Conservation (phyloP, 23 tunicate species). For the Corella eumyota region DNA sequence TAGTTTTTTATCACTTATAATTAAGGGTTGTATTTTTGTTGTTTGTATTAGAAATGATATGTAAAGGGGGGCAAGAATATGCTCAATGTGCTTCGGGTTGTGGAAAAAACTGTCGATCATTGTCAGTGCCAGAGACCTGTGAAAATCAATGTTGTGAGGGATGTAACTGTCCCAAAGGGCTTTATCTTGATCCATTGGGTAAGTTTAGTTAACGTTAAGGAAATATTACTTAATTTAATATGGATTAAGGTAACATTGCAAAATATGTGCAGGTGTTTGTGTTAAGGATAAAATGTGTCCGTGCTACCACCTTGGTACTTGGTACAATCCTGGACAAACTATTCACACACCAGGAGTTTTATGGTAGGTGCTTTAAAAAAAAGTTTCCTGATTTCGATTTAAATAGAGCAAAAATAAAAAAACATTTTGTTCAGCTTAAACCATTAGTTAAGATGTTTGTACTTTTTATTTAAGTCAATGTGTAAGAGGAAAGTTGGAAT, state of each 20-base stretch:
- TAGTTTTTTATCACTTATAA: not conserved
- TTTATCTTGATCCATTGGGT: constrained; percentile 24
- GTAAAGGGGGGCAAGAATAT: constrained; percentile 32
- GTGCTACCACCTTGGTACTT: constrained; percentile 31
- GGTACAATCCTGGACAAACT: constrained; percentile 56
- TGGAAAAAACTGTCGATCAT: constrained; percentile 29
- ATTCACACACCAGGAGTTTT: constrained; percentile 28
- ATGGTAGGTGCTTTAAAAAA: constrained; percentile 28
- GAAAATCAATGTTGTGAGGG: constrained; percentile 36
- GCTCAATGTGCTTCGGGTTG: constrained; percentile 31
- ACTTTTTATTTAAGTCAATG: constrained; percentile 21
- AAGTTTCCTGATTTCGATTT: no score
- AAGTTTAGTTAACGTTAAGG: not conserved
- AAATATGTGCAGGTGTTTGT: constrained; percentile 24
- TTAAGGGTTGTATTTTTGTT: not conserved
- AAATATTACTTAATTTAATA: not conserved
- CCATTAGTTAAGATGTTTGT: no score
- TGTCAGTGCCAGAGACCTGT: constrained; percentile 39
- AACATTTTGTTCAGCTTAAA: no score
- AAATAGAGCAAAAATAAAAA: no score
- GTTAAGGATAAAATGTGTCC: constrained; percentile 26
- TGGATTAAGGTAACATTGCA: not conserved
- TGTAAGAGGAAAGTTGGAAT: constrained; percentile 26
- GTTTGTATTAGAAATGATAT: constrained; percentile 9
- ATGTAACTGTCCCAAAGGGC: constrained; percentile 41